Evolutionary conservation across 1,140 invertebrate genomes (phyloP), one percentile per base, ranked within the genome.

Genomic region (Ganaspis sp.): DNA sequence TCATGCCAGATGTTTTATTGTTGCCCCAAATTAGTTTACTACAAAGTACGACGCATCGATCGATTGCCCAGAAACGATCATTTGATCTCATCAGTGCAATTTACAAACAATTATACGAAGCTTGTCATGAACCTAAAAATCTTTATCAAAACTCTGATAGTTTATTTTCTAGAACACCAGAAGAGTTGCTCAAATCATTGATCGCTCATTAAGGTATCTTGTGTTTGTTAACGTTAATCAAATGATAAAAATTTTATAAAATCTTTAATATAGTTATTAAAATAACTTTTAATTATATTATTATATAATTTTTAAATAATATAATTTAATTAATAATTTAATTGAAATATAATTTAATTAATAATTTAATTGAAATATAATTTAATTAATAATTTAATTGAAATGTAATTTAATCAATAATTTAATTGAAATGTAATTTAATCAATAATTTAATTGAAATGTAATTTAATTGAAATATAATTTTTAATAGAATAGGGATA

Each of bases 51-150:
- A 93, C 93, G 58, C 95, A 96, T 91, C 95, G 97, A 81, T 93
- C 93, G 42, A 91, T 93, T 19, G 93, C 97, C 0, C 95, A 97
- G 80, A 95, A 94, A 87, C 92, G 96, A 77, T 94, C 97, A 12
- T 95, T 96, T 87, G 95, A 97, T 90, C 94, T 98, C 0, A 95
- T 99, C 73, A 93, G 95, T 76, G 95, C 96, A 40, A 97, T 98
- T 83, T 99, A 99, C 88, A 94, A 94, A 80, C 95, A 98, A 89
- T 93, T 99, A 2, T 96, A 97, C 89, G 93, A 94, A 69, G 94
- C 95, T 72, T 95, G 98, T 23, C 92, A 95, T 84, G 92, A 96
- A 89, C 93, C 95, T 6, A 91, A 89, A 29, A 97, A 97, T 93
- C 92, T 94, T 19, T 98, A 98, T 89, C 91, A 93, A 84, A 95